These are phyloP conservation scores for Baronia brevicornis DNA, from an alignment of 2,888 invertebrate genomes.

Conservation along the genomic window DNA sequence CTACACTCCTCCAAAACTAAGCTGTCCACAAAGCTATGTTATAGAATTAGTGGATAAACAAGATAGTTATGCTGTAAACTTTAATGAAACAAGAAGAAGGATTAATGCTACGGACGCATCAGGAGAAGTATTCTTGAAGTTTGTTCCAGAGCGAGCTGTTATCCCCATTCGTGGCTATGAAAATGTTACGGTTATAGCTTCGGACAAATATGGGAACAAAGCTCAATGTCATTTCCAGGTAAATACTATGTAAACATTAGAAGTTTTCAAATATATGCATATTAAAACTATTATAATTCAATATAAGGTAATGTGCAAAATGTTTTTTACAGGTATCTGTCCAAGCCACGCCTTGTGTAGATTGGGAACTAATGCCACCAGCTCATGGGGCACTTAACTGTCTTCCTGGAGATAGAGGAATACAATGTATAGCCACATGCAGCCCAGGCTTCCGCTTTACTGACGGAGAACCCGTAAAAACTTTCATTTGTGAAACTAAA, in stretches of 20 bases:
- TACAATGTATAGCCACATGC: constrained; percentile 93
- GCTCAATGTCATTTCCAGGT: constrained; percentile 95
- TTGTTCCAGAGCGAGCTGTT: constrained; percentile 87
- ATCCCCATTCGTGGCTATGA: constrained; percentile 92
- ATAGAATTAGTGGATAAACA: constrained; percentile 93
- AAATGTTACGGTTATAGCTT: constrained; percentile 93
- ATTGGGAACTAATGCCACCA: constrained; percentile 94
- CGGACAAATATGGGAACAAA: constrained; percentile 90
- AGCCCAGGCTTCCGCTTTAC: constrained; percentile 92
- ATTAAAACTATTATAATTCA: not conserved
- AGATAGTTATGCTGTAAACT: constrained; percentile 92
- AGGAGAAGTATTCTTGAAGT: constrained; percentile 88
- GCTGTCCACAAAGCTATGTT: constrained; percentile 95
- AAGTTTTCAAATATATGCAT: not conserved
- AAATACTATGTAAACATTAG: constrained; percentile 19
- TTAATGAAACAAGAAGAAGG: constrained; percentile 89
- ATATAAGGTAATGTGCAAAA: constrained; percentile 1
- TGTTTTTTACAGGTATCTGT: constrained; percentile 80
- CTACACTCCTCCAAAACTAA: constrained; percentile 91
- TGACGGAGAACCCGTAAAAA: constrained; percentile 91
- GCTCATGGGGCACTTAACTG: constrained; percentile 93
- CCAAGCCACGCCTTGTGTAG: constrained; percentile 94
- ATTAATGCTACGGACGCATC: constrained; percentile 92
- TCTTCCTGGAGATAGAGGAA: constrained; percentile 85
- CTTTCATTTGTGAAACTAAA: constrained; percentile 88